Conservation (phyloP, 2,113 vertebrate species). For the Scomber scombrus region DNA sequence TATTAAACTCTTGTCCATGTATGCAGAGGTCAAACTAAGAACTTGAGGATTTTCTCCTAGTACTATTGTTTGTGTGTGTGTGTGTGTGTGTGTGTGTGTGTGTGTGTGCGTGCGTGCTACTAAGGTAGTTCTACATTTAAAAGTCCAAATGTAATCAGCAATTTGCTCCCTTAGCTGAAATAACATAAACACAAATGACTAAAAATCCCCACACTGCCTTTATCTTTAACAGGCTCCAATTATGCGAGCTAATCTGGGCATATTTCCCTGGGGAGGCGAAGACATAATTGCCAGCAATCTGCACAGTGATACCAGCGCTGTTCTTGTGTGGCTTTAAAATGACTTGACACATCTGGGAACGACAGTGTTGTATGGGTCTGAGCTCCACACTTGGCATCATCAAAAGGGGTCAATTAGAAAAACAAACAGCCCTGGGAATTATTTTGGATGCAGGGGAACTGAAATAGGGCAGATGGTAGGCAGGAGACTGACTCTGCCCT, state of each 20-base stretch:
- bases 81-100: too few relatives aligned
- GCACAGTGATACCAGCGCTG: slow-evolving; percentile 64
- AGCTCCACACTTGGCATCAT: slow-evolving; percentile 64
- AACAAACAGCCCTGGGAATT: slow-evolving; percentile 68
- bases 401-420: slow-evolving; percentile 75
- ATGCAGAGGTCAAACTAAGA: slow-evolving; percentile 26
- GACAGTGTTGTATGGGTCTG: slow-evolving; percentile 34
- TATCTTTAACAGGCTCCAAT: slow-evolving; percentile 80
- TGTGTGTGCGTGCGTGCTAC: background rate
- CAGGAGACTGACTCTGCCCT: slow-evolving; percentile 66
- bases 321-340: slow-evolving; percentile 73
- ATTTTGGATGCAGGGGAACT: slow-evolving; percentile 50
- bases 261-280: slow-evolving; percentile 77
- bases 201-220: slow-evolving; percentile 64
- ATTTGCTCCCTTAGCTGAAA: slow-evolving; percentile 19
- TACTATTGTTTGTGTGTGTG: background rate
- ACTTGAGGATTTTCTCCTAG: background rate
- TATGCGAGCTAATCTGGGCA: slow-evolving; percentile 81
- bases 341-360: slow-evolving; percentile 73
- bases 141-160: slow-evolving; percentile 32
- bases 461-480: slow-evolving; percentile 70
- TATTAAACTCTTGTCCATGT: background rate
- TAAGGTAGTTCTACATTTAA: slow-evolving; percentile 19
- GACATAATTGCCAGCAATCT: slow-evolving; percentile 81
- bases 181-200: slow-evolving; percentile 25